Base-by-base conservation (phyloP, 2,797 vertebrate genomes). In the Eulemur albifrons region DNA sequence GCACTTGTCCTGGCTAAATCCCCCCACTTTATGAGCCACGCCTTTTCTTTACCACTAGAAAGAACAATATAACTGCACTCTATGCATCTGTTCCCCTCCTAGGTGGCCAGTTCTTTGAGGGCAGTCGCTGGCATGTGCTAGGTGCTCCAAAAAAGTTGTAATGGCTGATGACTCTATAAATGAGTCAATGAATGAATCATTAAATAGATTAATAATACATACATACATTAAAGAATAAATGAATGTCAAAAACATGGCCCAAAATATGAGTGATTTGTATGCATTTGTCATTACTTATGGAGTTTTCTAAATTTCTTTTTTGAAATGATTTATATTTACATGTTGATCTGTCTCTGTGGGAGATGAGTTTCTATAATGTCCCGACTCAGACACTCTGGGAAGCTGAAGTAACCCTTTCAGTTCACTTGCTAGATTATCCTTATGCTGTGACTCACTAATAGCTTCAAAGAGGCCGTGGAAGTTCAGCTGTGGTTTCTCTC, bases 371-470 rank as follows among this genome's bases (percentile, higher is more conserved):
- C 52, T 69, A 63, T 9, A 3, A 32, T 84, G 76, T 59, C 17
- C 75, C 92, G 94, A 95, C 57, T 95, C 90, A 95, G 73, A 82
- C 0, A 1, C 52, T 86, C 84, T 77, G 25, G 27, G 93, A 95
- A 96, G 81, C 48, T 11, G 50, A 30, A 23, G 63, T 45, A 83
- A 73, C 3, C n/a, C 21, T 87, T 81, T 50, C 45, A 14, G 32
- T 61, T 90, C 59, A 2, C 38, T 67, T 5, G 4, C 43, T 21
- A 18, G 17, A 8, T 59, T 89, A n/a, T 40, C 59, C 10, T 21
- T 23, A 12, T 0, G 7, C 35, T 54, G 2, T 70, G 92, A 69
- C 23, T 93, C 82, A 75, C 17, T 4, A 4, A 2, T 25, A 12
- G 43, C 35, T 63, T 17, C 48, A 38, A 57, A 50, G 32, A 95